These are phyloP conservation scores for Agrotis puta DNA, from an alignment of 2,888 invertebrate species.

Conservation along the genomic window DNA sequence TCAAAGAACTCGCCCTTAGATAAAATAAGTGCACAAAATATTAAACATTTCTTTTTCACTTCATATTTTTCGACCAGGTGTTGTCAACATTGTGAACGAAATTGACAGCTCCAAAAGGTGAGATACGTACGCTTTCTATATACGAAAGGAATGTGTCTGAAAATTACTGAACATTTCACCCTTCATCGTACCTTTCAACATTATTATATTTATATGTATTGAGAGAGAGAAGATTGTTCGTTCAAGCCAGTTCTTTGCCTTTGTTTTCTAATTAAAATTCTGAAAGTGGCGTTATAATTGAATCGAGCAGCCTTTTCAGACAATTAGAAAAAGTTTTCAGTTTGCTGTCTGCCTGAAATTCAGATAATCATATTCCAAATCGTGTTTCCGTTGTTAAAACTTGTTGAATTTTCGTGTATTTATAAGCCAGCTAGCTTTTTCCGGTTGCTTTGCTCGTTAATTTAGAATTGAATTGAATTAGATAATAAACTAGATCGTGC, in stretches of 20 bases:
- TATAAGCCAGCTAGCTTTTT: too few relatives aligned
- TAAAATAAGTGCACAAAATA: too few relatives aligned
- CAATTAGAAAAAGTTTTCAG: conserved; percentile 6
- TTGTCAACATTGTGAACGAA: not conserved
- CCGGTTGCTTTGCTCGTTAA: too few relatives aligned
- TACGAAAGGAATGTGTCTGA: not conserved
- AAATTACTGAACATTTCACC: conserved; percentile 1
- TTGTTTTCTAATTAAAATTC: conserved; percentile 15
- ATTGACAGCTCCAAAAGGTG: not conserved
- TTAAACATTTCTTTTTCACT: not conserved
- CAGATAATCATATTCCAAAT: not conserved
- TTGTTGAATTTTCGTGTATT: not conserved
- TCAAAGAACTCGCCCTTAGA: too few relatives aligned
- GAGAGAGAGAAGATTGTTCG: not conserved
- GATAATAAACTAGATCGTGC: too few relatives aligned
- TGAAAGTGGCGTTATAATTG: conserved; percentile 19
- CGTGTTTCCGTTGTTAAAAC: not conserved
- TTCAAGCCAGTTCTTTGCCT: not conserved
- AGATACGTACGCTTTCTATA: not conserved
- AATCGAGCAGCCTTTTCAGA: conserved; percentile 11
- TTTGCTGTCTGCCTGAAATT: not conserved
- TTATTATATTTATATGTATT: conserved; percentile 9
- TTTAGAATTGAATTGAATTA: too few relatives aligned
- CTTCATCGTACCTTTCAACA: not conserved
- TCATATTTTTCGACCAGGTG: too few relatives aligned